Evolutionary conservation across 1,140 invertebrate species (phyloP).

Genomic region (Parapsyche elsis): DNA sequence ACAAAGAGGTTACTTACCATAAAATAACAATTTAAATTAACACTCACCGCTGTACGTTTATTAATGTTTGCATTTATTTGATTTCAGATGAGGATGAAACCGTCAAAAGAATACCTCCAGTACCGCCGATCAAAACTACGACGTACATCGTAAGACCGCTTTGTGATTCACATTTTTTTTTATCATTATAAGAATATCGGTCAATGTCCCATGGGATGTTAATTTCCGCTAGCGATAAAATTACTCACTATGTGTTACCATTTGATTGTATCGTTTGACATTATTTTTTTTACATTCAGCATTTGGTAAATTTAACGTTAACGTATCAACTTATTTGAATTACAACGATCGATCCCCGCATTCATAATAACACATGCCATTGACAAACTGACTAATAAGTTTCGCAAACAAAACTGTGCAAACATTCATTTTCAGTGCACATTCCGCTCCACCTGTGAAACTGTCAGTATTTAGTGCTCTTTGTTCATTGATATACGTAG

Average conservation of each 20-base stretch:
- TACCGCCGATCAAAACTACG: slow-evolving; percentile 75
- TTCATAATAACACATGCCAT: not conserved
- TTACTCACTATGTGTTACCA: no score
- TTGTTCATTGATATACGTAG: slow-evolving; percentile 37
- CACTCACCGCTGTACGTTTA: not conserved
- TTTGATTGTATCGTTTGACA: no score
- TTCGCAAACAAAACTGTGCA: slow-evolving; percentile 52
- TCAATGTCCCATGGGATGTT: no score
- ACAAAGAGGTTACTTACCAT: slow-evolving; percentile 63
- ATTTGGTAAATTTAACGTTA: not conserved
- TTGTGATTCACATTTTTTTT: not conserved
- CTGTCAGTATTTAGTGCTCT: slow-evolving; percentile 2
- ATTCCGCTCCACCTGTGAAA: slow-evolving; percentile 9
- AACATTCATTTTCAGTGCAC: slow-evolving; percentile 26
- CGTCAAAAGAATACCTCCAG: slow-evolving; percentile 70
- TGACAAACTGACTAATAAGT: slow-evolving; percentile 40
- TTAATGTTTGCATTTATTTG: slow-evolving; percentile 47
- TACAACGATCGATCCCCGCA: not conserved
- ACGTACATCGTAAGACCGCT: slow-evolving; percentile 70
- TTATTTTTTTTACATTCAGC: not conserved
- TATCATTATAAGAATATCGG: no score
- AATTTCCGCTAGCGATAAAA: no score
- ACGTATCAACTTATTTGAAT: not conserved
- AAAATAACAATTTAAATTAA: not conserved
- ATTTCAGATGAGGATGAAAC: slow-evolving; percentile 71